Conservation (phyloP, 2,113 vertebrate genomes). For the Callocephalon fimbriatum region DNA sequence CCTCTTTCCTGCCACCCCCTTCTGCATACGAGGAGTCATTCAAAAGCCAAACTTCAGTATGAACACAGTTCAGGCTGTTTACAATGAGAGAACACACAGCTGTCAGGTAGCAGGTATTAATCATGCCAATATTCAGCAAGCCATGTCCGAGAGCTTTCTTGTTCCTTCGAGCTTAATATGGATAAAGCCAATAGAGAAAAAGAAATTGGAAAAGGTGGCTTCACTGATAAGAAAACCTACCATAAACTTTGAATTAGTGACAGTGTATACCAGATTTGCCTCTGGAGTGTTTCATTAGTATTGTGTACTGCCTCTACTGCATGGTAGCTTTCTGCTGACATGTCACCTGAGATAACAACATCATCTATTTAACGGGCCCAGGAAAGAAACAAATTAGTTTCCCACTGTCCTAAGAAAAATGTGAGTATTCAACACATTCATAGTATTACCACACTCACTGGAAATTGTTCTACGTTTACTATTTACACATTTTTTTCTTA, state of each 20-base stretch:
- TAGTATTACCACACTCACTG: background rate
- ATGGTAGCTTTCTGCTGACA: slow-evolving; percentile 59
- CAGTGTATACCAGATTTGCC: slow-evolving; percentile 54
- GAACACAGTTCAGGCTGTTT: slow-evolving; percentile 24
- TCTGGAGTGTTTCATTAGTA: slow-evolving; percentile 59
- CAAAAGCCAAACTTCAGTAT: background rate
- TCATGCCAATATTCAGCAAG: slow-evolving; percentile 65
- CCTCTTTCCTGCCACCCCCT: background rate
- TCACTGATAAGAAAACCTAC: slow-evolving; percentile 74
- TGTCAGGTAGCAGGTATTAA: slow-evolving; percentile 66
- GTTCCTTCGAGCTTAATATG: slow-evolving; percentile 72
- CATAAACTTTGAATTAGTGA: slow-evolving; percentile 72
- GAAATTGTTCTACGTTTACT: slow-evolving; percentile 16
- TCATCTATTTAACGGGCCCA: slow-evolving; percentile 67
- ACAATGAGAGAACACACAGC: slow-evolving; percentile 27
- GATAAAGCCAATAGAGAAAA: slow-evolving; percentile 69
- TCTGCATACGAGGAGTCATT: background rate
- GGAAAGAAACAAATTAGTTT: slow-evolving; percentile 48
- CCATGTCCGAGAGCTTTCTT: slow-evolving; percentile 61
- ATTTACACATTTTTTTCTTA: slow-evolving; percentile 53
- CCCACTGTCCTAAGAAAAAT: background rate
- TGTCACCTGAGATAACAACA: slow-evolving; percentile 63
- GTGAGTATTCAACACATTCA: background rate
- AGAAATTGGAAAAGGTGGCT: slow-evolving; percentile 76
- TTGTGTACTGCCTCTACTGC: slow-evolving; percentile 49